Base-by-base conservation (phyloP, 2,888 invertebrate genomes). In the Scaptomyza polygonia region DNA sequence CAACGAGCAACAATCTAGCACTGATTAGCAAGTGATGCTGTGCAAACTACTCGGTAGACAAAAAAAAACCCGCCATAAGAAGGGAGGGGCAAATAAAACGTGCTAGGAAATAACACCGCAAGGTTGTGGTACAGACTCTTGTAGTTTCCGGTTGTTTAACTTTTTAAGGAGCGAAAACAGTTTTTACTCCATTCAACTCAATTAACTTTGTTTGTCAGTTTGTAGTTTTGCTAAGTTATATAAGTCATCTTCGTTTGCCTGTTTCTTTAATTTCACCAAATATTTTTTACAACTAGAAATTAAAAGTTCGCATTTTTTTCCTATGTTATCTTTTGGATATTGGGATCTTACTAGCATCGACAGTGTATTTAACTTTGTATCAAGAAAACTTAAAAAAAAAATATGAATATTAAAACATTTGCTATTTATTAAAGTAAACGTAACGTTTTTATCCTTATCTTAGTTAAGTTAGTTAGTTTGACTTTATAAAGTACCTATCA, bases 11-110 rank as follows among this genome's bases (percentile, higher is more conserved):
- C 32, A 45, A 40, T n/a, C 44, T 4, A 18, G 29, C 36, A n/a
- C 66, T 49, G 47, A 65, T 65, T 30, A 27, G 27, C n/a, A 49
- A 3, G n/a, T 27, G 27, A 56, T 45, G 14, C 27, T 32, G 45
- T n/a, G 45, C n/a, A 14, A 25, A 27, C 34, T 36, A 8, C 36
- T 36, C 8, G 9, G 11, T 3, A 30, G 3, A 0, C 14, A 39
- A 39, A 36, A n/a, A 36, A 40, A 51, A 18, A 1, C 5, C 4
- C n/a, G n/a, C n/a, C 5, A 14, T 14, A 8, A 14, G 11, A 8
- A 5, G 25, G 25, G 25, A 25, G 56, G 29, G n/a, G 8, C n/a
- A 45, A 27, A 53, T 29, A 16, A 45, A 32, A 48, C n/a, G 9
- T 12, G 12, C 34, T 34, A n/a, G 34, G 4, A 34, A 34, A 12